Conservation (phyloP, 2,888 invertebrate species). For the Ectobius pallidus region DNA sequence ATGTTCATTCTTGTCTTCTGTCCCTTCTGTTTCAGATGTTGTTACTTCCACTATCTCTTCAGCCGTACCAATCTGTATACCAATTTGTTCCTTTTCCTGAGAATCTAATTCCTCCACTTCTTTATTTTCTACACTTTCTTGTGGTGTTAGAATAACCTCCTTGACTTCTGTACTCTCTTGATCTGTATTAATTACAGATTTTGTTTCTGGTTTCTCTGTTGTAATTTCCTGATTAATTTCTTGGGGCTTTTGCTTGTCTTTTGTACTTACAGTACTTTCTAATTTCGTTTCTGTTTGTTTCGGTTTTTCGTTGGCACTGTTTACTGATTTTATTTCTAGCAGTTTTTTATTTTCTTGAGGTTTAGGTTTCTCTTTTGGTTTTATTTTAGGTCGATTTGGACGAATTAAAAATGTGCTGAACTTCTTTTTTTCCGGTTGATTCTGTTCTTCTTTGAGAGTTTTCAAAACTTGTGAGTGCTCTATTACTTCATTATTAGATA, state of each 20-base stretch:
- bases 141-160: not conserved
- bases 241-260: not conserved
- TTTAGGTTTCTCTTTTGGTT: constrained; percentile 27
- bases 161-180: not conserved
- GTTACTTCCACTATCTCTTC: not conserved
- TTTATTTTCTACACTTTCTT: not conserved
- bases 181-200: too few species aligned
- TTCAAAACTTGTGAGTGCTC: constrained; percentile 73
- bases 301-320: not conserved
- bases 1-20: not conserved
- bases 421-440: constrained; percentile 13
- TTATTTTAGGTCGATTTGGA: constrained; percentile 31
- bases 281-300: not conserved
- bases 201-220: too few species aligned
- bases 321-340: too few species aligned
- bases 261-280: not conserved
- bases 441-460: constrained; percentile 42
- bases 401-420: constrained; percentile 20
- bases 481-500: constrained; percentile 67
- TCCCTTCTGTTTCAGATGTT: not conserved
- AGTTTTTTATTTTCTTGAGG: too few species aligned
- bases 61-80: too few species aligned
- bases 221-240: not conserved
- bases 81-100: not conserved
- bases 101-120: not conserved